Conservation (phyloP, 2,113 vertebrate species). For the Morone saxatilis region DNA sequence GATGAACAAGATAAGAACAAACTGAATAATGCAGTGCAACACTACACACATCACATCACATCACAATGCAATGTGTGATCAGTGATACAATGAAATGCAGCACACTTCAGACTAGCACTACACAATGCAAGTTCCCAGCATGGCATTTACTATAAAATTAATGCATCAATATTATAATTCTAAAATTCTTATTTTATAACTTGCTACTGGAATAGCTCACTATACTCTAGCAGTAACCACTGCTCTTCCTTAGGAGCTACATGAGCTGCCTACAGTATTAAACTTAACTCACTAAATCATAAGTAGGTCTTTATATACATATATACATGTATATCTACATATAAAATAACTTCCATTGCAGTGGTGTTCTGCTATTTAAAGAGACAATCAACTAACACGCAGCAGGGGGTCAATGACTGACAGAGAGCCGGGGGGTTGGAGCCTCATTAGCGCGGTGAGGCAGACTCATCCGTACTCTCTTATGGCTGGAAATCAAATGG, state of each 20-base stretch:
- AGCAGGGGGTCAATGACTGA: background rate
- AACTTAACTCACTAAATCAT: background rate
- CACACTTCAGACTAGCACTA: background rate
- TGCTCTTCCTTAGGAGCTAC: background rate
- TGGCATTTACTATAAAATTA: background rate
- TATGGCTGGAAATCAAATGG: conserved; percentile 14
- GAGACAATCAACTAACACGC: background rate
- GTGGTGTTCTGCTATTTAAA: background rate
- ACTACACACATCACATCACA: background rate
- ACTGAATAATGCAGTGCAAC: background rate
- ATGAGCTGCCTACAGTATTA: background rate
- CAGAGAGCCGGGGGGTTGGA: background rate
- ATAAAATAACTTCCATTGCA: background rate
- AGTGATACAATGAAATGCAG: background rate
- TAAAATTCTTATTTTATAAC: background rate
- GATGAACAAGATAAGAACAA: background rate
- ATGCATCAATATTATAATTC: background rate
- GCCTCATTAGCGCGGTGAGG: background rate
- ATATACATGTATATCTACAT: too few species aligned
- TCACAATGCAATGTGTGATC: background rate
- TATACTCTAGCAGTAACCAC: background rate
- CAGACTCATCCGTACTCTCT: conserved; percentile 5
- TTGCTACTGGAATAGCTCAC: background rate
- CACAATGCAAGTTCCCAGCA: background rate
- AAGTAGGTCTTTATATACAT: background rate